Conservation (phyloP, 2,113 vertebrate genomes). For the Dasypus novemcinctus region DNA sequence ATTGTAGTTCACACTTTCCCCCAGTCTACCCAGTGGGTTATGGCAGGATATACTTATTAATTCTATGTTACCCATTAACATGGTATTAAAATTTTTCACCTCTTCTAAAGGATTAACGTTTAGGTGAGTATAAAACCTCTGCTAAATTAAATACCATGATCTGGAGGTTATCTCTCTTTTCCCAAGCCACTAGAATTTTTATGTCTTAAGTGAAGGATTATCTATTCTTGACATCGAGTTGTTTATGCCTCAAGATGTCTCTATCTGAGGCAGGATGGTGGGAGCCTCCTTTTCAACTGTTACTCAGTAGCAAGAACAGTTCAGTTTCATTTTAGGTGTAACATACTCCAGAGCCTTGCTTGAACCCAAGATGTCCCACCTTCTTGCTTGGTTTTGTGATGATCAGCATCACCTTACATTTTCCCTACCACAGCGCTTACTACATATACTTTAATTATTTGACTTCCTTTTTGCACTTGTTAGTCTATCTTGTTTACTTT, state of each 20-base stretch:
- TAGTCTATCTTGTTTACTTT: neutral
- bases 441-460: neutral
- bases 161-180: neutral
- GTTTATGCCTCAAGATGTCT: neutral
- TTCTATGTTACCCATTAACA: too few relatives aligned
- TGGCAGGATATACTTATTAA: too few relatives aligned
- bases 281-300: neutral
- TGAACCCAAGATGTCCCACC: neutral
- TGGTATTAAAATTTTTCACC: too few relatives aligned
- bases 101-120: neutral
- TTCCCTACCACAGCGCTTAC: neutral
- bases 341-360: neutral
- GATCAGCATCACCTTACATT: neutral
- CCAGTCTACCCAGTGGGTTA: too few relatives aligned
- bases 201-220: too few relatives aligned
- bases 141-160: neutral
- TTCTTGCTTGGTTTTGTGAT: neutral
- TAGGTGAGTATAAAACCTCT: neutral
- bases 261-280: neutral
- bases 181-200: neutral
- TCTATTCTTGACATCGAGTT: too few relatives aligned
- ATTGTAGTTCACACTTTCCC: too few relatives aligned
- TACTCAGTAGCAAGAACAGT: neutral
- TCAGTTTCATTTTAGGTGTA: neutral
- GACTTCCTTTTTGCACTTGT: neutral